A percentile compares a stretch with the other conserved stretches of the same genome.
These are phyloP conservation scores for Cyclargus thomasi DNA, from an alignment of 1,140 invertebrate genomes.

Conservation along the genomic window DNA sequence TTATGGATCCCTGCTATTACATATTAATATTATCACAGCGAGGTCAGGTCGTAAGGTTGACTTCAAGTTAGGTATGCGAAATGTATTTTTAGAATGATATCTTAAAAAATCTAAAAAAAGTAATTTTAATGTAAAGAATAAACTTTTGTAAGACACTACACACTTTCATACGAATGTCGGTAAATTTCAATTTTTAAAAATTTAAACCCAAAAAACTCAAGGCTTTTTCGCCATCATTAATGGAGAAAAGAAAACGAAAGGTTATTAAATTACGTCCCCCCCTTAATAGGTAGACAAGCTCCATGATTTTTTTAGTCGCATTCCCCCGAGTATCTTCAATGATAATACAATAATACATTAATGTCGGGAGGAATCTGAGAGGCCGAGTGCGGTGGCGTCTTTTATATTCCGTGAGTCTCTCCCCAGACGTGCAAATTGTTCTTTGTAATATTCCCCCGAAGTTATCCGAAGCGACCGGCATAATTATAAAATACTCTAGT, in stretches of 20 bases:
- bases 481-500: conserved; percentile 46
- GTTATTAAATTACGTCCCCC: background rate
- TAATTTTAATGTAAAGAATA: too few species aligned
- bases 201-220: background rate
- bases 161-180: too few species aligned
- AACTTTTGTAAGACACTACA: too few species aligned
- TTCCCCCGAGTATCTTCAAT: conserved; percentile 14
- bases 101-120: too few species aligned
- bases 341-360: conserved; percentile 21
- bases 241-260: background rate
- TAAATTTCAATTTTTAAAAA: too few species aligned
- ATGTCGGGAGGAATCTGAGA: conserved; percentile 18
- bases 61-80: too few species aligned
- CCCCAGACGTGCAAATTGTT: conserved; percentile 38
- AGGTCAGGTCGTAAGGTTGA: too few species aligned
- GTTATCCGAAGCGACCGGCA: conserved; percentile 31
- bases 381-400: conserved; percentile 28
- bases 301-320: conserved; percentile 2
- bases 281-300: background rate
- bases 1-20: too few species aligned
- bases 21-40: too few species aligned
- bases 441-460: conserved; percentile 39
- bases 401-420: conserved; percentile 31
- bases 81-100: too few species aligned
- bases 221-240: background rate